Conservation (phyloP, 2,888 invertebrate species). For the Andrena flavipes region DNA sequence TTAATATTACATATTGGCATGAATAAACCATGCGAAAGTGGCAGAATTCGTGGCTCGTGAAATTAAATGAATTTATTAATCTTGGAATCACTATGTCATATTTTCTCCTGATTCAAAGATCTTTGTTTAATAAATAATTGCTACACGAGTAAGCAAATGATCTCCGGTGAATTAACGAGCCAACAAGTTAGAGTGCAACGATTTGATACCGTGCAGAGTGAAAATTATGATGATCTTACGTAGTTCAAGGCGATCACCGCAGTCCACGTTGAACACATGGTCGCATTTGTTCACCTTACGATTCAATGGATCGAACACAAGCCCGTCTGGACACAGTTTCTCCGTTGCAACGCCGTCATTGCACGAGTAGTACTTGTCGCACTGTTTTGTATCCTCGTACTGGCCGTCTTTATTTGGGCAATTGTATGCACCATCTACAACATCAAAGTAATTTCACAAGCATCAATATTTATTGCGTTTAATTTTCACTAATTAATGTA, state of each 20-base stretch:
- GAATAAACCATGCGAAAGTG: no score
- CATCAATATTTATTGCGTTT: neutral
- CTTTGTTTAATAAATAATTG: no score
- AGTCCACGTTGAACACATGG: slow-evolving; percentile 96
- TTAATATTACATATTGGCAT: no score
- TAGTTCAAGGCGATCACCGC: slow-evolving; percentile 93
- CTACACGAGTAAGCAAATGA: no score
- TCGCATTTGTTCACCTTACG: slow-evolving; percentile 96
- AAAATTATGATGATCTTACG: slow-evolving; percentile 88
- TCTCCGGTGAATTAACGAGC: no score
- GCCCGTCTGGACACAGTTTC: slow-evolving; percentile 94
- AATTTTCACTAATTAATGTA: neutral
- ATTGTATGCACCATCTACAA: slow-evolving; percentile 87
- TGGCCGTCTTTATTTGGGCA: slow-evolving; percentile 94
- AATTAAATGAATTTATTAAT: no score
- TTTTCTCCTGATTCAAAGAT: no score
- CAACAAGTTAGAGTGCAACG: no score
- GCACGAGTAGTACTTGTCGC: slow-evolving; percentile 95
- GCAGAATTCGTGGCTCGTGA: no score
- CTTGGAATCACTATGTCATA: no score
- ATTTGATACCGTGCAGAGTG: neutral
- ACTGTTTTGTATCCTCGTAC: slow-evolving; percentile 92
- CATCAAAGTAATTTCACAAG: slow-evolving; percentile 10
- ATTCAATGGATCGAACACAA: slow-evolving; percentile 94
- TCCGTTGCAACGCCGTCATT: slow-evolving; percentile 89